Conservation (phyloP, 2,113 vertebrate species). For the Solea senegalensis region DNA sequence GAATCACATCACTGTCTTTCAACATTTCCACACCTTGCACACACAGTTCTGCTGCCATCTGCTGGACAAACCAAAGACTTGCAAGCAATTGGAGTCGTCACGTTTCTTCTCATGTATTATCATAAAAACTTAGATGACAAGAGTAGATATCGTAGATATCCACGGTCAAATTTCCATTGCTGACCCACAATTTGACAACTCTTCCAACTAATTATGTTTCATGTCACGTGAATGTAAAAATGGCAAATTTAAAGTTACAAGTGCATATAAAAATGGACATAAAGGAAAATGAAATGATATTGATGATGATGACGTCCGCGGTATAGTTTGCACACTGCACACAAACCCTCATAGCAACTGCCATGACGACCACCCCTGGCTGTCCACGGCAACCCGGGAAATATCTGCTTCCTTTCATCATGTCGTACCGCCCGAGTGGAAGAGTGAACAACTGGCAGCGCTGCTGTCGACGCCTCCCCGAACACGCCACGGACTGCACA, state of each 20-base stretch:
- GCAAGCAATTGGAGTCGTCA: neutral
- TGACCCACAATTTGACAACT: too few species aligned
- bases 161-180: too few species aligned
- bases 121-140: neutral
- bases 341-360: conserved; percentile 54
- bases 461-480: conserved; percentile 59
- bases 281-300: too few species aligned
- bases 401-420: conserved; percentile 59
- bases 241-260: too few species aligned
- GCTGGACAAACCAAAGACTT: conserved; percentile 20
- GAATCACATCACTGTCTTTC: neutral
- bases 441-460: conserved; percentile 63
- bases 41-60: conserved; percentile 55
- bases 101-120: neutral
- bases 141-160: too few species aligned
- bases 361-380: conserved; percentile 37
- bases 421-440: conserved; percentile 46
- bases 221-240: too few species aligned
- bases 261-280: too few species aligned
- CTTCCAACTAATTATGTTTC: too few species aligned
- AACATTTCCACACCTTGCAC: neutral
- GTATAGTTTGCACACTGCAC: too few species aligned
- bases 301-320: too few species aligned
- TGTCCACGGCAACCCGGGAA: conserved; percentile 59
- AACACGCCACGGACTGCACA: conserved; percentile 44